phyloP scores from a whole-genome alignment of 64 coral and sea anemone species.

The Montipora sp. region DNA sequence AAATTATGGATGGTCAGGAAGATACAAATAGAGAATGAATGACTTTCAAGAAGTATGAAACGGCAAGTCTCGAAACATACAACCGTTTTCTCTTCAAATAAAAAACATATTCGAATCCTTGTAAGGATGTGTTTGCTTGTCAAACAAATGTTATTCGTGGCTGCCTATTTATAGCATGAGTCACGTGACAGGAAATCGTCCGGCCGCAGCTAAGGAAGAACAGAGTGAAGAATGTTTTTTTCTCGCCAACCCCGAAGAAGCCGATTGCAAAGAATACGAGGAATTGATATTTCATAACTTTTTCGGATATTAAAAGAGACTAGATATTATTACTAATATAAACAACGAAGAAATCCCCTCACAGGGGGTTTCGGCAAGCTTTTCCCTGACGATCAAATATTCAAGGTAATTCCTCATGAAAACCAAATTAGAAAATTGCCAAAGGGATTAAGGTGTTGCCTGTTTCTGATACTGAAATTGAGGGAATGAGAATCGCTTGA shows the following conservation, averaged over 20 bases:
- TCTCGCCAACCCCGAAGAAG: background rate
- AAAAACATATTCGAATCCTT: background rate
- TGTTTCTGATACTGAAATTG: background rate
- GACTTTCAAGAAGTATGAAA: background rate
- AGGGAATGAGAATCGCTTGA: background rate
- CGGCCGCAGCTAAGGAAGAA: background rate
- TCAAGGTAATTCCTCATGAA: background rate
- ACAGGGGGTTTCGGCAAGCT: background rate
- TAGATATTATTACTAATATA: slow-evolving; percentile 4
- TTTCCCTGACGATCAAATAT: background rate
- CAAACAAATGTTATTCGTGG: slow-evolving; percentile 34
- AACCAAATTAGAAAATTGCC: background rate
- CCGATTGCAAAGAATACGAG: background rate
- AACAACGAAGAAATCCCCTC: background rate
- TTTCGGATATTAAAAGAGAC: background rate
- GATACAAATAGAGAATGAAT: background rate
- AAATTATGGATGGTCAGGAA: no score
- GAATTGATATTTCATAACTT: background rate
- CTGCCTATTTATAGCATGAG: background rate
- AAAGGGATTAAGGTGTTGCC: background rate
- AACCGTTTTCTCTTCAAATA: no score
- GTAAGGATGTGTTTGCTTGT: background rate
- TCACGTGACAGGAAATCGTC: slow-evolving; percentile 15
- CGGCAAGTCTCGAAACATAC: background rate
- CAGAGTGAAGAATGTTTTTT: background rate